These are phyloP conservation scores for Prunella fulvescens DNA, from an alignment of 2,113 vertebrate species.

Conservation along the genomic window DNA sequence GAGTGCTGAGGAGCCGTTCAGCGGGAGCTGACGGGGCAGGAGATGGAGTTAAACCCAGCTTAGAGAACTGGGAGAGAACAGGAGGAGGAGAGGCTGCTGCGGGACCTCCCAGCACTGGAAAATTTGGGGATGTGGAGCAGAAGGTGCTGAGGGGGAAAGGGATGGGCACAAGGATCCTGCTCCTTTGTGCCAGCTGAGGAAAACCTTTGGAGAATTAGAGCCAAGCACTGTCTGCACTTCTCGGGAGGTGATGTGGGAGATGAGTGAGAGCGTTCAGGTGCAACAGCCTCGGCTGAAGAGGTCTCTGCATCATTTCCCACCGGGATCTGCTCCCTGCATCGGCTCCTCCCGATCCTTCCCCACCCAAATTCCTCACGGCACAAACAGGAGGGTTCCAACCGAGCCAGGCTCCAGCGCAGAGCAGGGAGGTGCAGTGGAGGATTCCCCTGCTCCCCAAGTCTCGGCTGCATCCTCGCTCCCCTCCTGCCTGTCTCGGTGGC, in stretches of 20 bases:
- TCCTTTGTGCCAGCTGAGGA: background rate
- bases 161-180: background rate
- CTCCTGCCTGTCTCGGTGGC: background rate
- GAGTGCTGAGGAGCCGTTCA: background rate
- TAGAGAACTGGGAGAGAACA: background rate
- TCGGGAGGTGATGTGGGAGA: background rate
- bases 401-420: background rate
- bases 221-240: no score
- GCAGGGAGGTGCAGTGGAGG: background rate
- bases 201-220: background rate
- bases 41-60: background rate
- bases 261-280: background rate
- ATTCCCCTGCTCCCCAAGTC: background rate
- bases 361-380: background rate
- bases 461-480: background rate
- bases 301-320: background rate
- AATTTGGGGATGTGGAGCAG: background rate
- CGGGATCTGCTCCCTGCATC: background rate
- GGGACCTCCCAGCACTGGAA: fast-evolving
- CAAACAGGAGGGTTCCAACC: background rate
- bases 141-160: background rate
- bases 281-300: background rate
- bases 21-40: background rate
- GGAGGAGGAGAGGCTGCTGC: background rate
- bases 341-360: background rate